Evolutionary conservation across 2,113 vertebrate genomes (phyloP).

Genomic region (Mesocricetus auratus): DNA sequence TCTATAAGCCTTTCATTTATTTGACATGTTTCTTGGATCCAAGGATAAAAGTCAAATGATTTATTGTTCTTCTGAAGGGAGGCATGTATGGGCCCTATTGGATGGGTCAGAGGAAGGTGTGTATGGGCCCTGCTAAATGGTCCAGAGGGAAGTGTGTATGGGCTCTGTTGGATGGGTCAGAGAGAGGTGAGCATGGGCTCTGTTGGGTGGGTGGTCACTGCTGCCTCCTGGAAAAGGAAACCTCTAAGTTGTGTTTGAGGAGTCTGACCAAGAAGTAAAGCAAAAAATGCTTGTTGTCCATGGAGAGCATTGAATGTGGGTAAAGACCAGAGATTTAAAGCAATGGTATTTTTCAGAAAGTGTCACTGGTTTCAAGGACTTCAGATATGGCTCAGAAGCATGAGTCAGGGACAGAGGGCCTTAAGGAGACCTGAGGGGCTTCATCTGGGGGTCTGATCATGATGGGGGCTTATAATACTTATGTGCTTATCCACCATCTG

Average conservation of each 20-base stretch:
- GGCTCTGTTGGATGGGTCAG: neutral
- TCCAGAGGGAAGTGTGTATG: neutral
- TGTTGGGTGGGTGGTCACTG: neutral
- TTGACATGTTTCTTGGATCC: neutral
- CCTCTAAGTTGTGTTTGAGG: neutral
- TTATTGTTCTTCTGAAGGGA: neutral
- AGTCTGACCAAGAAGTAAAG: neutral
- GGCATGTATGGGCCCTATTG: neutral
- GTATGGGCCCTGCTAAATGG: neutral
- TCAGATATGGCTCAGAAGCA: neutral
- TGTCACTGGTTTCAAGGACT: neutral
- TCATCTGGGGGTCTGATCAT: neutral
- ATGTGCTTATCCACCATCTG: neutral
- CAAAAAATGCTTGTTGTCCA: neutral
- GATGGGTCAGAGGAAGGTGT: neutral
- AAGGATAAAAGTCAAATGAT: slow-evolving; percentile 5
- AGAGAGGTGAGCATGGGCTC: neutral
- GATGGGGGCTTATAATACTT: neutral
- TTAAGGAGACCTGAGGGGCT: neutral
- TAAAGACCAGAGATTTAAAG: neutral
- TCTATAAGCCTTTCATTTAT: neutral
- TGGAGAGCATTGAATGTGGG: neutral
- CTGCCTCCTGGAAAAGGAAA: slow-evolving; percentile 13
- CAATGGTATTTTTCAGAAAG: neutral
- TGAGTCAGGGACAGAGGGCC: neutral